phyloP scores from a whole-genome alignment of 1,140 invertebrate genomes.

The Bombus terrestris region DNA sequence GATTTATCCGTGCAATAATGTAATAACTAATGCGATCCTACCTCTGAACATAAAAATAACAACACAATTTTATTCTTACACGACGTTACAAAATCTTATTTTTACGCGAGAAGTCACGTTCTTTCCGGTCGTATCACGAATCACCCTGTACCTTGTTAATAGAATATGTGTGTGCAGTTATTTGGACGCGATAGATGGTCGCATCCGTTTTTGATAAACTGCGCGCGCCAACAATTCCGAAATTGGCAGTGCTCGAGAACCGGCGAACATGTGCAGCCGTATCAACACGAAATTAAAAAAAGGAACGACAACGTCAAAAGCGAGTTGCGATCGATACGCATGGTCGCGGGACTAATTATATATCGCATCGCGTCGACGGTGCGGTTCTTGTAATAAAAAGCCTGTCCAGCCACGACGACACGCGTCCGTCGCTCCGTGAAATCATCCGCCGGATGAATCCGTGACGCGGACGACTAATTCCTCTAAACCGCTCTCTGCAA shows the following conservation, averaged over 20 bases:
- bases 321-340: constrained; percentile 18
- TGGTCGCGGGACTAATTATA: constrained; percentile 7
- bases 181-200: not conserved
- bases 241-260: constrained; percentile 59
- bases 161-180: not conserved
- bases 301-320: constrained; percentile 5
- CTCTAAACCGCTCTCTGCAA: not conserved
- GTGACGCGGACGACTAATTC: constrained; percentile 2
- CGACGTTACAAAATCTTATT: no score
- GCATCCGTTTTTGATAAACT: constrained; percentile 38
- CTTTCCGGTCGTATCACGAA: not conserved
- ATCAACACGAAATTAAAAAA: constrained; percentile 8
- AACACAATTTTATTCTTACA: no score
- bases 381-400: constrained; percentile 36
- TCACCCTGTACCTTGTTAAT: not conserved
- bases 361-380: not conserved
- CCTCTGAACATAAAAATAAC: no score
- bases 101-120: no score
- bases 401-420: not conserved
- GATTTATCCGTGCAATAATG: no score
- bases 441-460: not conserved
- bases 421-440: not conserved
- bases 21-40: no score
- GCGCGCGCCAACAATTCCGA: constrained; percentile 56
- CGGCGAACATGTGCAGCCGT: constrained; percentile 37